Evolutionary conservation across 2,888 invertebrate species (phyloP).

Genomic region (Norana najaformis): DNA sequence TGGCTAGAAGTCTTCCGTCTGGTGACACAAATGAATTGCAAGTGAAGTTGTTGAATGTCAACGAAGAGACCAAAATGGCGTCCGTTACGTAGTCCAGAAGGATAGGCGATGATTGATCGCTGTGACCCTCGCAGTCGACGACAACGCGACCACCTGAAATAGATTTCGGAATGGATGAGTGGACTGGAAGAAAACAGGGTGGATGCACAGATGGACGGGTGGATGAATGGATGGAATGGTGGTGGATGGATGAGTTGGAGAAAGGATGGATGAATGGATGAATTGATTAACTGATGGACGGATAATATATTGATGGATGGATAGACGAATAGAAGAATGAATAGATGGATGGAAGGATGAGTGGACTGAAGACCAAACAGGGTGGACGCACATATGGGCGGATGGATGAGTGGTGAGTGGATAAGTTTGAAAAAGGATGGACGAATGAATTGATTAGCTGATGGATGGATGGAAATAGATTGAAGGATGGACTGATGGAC

Average conservation of each 20-base stretch:
- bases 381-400: too few relatives aligned
- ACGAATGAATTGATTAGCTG: too few relatives aligned
- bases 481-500: too few relatives aligned
- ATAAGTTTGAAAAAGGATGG: too few relatives aligned
- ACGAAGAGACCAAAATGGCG: slow-evolving; percentile 49
- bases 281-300: neutral
- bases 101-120: slow-evolving; percentile 64
- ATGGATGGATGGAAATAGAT: too few relatives aligned
- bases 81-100: slow-evolving; percentile 76
- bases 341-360: neutral
- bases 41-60: slow-evolving; percentile 44
- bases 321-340: neutral
- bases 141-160: slow-evolving; percentile 73
- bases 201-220: neutral
- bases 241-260: neutral
- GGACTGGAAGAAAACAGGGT: neutral
- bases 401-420: too few relatives aligned
- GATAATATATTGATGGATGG: neutral
- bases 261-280: neutral
- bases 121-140: slow-evolving; percentile 73
- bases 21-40: slow-evolving; percentile 71
- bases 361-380: too few relatives aligned
- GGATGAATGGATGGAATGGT: neutral
- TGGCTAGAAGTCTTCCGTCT: slow-evolving; percentile 73
- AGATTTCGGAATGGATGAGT: too few relatives aligned